These are phyloP conservation scores for Lordiphosa andalusiaca DNA, from an alignment of 2,888 invertebrate species.

Conservation along the genomic window DNA sequence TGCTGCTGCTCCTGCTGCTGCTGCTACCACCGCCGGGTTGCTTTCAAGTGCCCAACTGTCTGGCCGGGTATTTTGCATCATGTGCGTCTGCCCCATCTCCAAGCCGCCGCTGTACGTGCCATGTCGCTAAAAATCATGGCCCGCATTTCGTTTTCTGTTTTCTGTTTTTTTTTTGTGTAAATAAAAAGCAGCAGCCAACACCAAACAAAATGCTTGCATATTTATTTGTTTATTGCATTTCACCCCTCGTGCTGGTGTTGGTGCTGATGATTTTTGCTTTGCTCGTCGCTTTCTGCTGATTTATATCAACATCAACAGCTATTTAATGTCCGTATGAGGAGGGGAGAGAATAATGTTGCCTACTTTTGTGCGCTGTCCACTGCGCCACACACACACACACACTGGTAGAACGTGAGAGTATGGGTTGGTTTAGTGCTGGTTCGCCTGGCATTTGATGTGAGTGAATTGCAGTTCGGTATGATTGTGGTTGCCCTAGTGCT, in stretches of 20 bases:
- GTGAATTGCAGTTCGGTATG: too few relatives aligned
- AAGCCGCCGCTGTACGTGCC: constrained; percentile 58
- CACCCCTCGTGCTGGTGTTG: constrained; percentile 9
- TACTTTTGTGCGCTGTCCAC: constrained; percentile 45
- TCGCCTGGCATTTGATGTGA: too few relatives aligned
- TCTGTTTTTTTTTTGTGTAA: constrained; percentile 22
- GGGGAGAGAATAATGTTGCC: constrained; percentile 47
- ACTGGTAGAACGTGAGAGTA: constrained; percentile 4
- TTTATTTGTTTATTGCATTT: constrained; percentile 69
- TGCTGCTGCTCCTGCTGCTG: background rate
- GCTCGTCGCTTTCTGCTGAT: constrained; percentile 43
- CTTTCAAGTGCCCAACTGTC: constrained; percentile 65
- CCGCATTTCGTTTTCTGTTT: constrained; percentile 52
- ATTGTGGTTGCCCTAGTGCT: too few relatives aligned
- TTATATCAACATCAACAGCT: constrained; percentile 66
- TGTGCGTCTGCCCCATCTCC: constrained; percentile 21
- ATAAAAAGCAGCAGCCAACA: constrained; percentile 50
- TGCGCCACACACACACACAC: constrained; percentile 15
- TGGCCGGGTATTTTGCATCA: constrained; percentile 29
- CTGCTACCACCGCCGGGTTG: constrained; percentile 35
- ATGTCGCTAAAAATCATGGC: constrained; percentile 71
- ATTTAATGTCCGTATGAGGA: constrained; percentile 57
- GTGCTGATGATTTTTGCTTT: constrained; percentile 35
- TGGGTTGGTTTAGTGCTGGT: too few relatives aligned
- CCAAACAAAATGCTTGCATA: constrained; percentile 51